Base-by-base conservation (phyloP, 2,113 vertebrate genomes). In the Blennius ocellaris region DNA sequence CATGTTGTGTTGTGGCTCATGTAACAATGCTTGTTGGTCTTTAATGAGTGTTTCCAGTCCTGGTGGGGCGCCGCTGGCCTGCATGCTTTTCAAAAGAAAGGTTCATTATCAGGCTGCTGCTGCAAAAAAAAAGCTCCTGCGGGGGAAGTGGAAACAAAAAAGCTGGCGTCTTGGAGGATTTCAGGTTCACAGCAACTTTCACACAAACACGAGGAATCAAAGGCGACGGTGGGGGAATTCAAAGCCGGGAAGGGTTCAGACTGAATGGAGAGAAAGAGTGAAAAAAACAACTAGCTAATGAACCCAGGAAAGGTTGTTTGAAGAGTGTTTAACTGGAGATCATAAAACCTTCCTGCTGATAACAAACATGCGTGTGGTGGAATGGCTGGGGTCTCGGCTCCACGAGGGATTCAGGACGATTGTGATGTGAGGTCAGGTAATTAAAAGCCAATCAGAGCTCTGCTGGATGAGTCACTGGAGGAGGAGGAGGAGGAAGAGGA, bases 391-490 rank as follows among this genome's bases (percentile, higher is more conserved):
- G n/a, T n/a, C n/a, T n/a, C n/a, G n/a, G n/a, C n/a, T n/a, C n/a
- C n/a, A n/a, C n/a, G n/a, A n/a, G n/a, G n/a, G n/a, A n/a, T n/a
- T n/a, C n/a, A n/a, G n/a, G n/a, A n/a, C n/a, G n/a, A n/a, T n/a
- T n/a, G n/a, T n/a, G n/a, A n/a, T n/a, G n/a, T n/a, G n/a, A 84
- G 81, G 84, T 79, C 66, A 65, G 75, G 73, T 90, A 87, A 92
- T 90, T 92, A 90, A 90, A 87, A 87, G 77, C 70, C 44, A 59
- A 83, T 87, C 70, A 14, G 15, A 74, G 84, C 73, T 56, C 59
- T 58, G 75, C 80, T 69, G 79, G 76, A 76, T 92, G 91, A 93
- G 43, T 91, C 86, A 92, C 90, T 69, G n/a, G 72, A 73, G 48
- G 64, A 48, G 56, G 64, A 30, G 21, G 21, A 30, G 4, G 21